Evolutionary conservation across 2,888 invertebrate species (phyloP).

Genomic region (Loripinus fragilis): DNA sequence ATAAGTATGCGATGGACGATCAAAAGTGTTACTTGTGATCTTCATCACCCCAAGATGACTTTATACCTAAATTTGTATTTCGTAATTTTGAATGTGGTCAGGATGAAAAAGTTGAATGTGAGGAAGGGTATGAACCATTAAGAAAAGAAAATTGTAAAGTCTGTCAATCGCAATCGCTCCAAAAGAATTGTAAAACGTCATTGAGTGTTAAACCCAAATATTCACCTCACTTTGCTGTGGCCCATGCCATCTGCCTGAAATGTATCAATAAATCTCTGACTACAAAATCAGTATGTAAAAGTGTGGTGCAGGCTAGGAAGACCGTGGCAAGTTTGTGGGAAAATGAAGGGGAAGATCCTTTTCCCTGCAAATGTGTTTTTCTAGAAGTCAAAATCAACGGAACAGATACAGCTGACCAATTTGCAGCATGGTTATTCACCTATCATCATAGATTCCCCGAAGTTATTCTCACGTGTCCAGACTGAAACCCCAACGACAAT

Average conservation of each 20-base stretch:
- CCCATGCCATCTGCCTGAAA: conserved; percentile 1
- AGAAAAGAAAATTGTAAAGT: conserved; percentile 27
- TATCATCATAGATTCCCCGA: conserved; percentile 27
- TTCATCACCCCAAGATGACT: conserved; percentile 11
- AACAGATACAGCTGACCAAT: conserved; percentile 18
- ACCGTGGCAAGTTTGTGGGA: conserved; percentile 9
- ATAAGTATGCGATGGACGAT: conserved; percentile 26
- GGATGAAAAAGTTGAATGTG: conserved; percentile 24
- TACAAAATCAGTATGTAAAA: conserved; percentile 8
- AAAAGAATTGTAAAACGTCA: background rate
- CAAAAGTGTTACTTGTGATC: conserved; percentile 37
- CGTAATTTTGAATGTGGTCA: conserved; percentile 47
- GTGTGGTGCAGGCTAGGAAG: conserved; percentile 9
- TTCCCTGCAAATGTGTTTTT: conserved; percentile 41
- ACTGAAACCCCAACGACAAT: too few relatives aligned
- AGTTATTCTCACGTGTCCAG: too few relatives aligned
- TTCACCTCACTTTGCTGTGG: conserved; percentile 17
- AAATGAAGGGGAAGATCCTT: conserved; percentile 27
- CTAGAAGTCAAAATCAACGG: conserved; percentile 41
- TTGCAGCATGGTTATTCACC: conserved; percentile 40
- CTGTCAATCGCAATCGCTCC: conserved; percentile 3
- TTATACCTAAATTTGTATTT: conserved; percentile 29
- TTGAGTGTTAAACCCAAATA: conserved; percentile 20
- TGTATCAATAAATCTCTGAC: conserved; percentile 16
- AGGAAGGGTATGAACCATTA: conserved; percentile 27